phyloP scores from a whole-genome alignment of 2,113 vertebrate species.

The Muntiacus muntjak region DNA sequence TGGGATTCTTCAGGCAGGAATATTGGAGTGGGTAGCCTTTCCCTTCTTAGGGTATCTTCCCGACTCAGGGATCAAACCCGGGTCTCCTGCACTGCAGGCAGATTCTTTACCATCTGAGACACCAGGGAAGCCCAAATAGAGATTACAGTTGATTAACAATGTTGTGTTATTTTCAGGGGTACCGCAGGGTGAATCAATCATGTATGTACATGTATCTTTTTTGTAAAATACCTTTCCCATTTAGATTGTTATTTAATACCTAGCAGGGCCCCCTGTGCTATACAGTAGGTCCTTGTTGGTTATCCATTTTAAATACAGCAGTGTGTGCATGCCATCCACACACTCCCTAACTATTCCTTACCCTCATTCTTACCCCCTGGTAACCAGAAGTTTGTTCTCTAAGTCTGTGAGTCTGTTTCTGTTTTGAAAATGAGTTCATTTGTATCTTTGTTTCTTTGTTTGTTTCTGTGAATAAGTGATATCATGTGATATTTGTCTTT shows the following conservation, averaged over 20 bases:
- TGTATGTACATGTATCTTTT: background rate
- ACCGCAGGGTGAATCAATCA: background rate
- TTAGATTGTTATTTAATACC: background rate
- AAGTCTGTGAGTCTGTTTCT: background rate
- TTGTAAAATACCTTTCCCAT: background rate
- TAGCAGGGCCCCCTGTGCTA: background rate
- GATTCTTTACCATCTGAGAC: background rate
- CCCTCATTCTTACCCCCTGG: background rate
- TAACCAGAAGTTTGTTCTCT: background rate
- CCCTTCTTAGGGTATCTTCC: background rate
- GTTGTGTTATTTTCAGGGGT: background rate
- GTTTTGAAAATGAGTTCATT: background rate
- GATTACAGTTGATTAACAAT: background rate
- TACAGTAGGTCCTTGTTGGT: background rate
- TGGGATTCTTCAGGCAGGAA: background rate
- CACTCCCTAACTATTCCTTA: background rate
- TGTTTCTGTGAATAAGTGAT: background rate
- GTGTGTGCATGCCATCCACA: background rate
- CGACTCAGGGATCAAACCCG: accelerated
- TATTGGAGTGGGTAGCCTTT: background rate
- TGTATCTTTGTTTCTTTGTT: background rate
- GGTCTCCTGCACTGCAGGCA: background rate
- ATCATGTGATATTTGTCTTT: background rate
- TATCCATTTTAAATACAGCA: background rate
- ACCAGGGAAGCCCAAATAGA: background rate